Evolutionary conservation across 1,140 invertebrate species (phyloP), one percentile per base, ranked within the genome.

Genomic region (Varroa destructor): DNA sequence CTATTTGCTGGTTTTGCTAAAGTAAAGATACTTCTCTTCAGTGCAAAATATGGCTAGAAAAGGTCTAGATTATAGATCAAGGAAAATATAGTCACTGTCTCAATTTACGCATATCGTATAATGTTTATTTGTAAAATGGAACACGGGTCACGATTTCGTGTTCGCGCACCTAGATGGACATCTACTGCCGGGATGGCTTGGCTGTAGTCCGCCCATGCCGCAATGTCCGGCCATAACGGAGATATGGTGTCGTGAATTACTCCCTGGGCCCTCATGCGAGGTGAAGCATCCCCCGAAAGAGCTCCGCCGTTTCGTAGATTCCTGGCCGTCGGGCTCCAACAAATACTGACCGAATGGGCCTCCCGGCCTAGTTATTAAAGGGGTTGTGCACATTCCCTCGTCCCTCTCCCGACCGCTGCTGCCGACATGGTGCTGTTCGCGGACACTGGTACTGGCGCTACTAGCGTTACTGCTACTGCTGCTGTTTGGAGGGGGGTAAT

Each of bases 221-320:
- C 46, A 67, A 67, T 67, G 61, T 67, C 46, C 61, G 61, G 46
- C 46, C 46, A 51, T 51, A 8, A 8, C 46, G 46, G 46, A 51
- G 46, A 5, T 8, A 51, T 67, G 61, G 12, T 67, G 61, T 67
- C 61, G 46, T 51, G 46, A 51, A 51, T 51, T 51, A 8, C 46
- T 8, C 46, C 46, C 46, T 51, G 46, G 61, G 61, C 36, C 46
- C 61, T 67, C 61, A 40, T 67, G 61, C 61, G 61, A 67, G 61
- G 61, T 37, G 37, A 67, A 67, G 61, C 61, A 67, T 67, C 61
- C 61, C 40, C 61, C 61, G 37, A 67, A 67, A 37, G 61, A 67
- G 36, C 61, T 67, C 40, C 61, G 61, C 14, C 61, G 61, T 37
- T 40, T 67, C 61, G 61, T 43, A 10, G 61, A 67, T 12, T 67